These are phyloP conservation scores for Schizaphis graminum DNA, from an alignment of 2,888 invertebrate genomes.

Conservation along the genomic window DNA sequence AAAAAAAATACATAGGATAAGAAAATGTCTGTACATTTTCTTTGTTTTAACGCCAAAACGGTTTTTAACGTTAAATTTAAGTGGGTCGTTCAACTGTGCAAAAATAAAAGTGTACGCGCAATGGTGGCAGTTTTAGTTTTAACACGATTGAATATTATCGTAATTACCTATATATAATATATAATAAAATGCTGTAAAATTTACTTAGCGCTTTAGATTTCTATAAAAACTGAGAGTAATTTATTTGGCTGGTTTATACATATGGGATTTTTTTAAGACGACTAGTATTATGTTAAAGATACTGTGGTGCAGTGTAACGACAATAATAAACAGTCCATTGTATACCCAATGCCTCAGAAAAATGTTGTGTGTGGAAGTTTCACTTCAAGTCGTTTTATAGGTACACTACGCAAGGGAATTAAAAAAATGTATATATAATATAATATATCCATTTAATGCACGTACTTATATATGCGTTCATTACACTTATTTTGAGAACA, in stretches of 20 bases:
- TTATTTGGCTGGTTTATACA: not conserved
- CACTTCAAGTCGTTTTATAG: too few species aligned
- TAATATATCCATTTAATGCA: too few species aligned
- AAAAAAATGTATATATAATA: too few species aligned
- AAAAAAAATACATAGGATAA: not conserved
- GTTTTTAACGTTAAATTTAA: not conserved
- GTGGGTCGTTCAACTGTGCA: conserved; percentile 46
- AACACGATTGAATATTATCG: not conserved
- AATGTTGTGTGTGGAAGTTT: too few species aligned
- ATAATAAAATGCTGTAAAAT: not conserved
- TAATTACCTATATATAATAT: not conserved
- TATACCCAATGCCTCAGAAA: not conserved
- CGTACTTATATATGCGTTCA: too few species aligned
- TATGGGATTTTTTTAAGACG: not conserved
- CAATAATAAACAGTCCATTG: not conserved
- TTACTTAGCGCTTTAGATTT: not conserved
- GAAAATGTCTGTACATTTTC: not conserved
- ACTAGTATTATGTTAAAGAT: not conserved
- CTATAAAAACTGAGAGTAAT: not conserved
- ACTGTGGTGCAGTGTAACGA: not conserved
- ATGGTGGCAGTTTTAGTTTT: not conserved
- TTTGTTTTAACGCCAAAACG: conserved; percentile 56
- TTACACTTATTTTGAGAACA: too few species aligned
- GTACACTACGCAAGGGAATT: too few species aligned
- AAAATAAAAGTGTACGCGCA: conserved; percentile 4